Evolutionary conservation across 2,888 invertebrate genomes (phyloP), one percentile per base, ranked within the genome.

Genomic region (Drosophila rubida): DNA sequence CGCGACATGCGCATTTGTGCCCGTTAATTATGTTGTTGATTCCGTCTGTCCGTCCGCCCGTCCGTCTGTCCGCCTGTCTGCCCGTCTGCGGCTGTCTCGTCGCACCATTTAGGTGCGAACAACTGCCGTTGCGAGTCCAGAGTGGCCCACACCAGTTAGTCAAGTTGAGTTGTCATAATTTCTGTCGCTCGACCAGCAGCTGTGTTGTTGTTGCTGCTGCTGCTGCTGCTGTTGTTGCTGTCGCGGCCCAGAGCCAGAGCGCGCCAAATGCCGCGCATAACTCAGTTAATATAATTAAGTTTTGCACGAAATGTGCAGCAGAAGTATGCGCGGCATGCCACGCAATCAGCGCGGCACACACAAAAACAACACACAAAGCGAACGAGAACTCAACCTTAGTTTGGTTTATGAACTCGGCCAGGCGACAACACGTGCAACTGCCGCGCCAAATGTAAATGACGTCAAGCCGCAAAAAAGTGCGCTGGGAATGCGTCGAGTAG

Each of bases 121-220:
- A 76, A 74, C 78, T 76, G 74, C 63, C 35, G 14, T 37, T 27
- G 27, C 2, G 27, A 23, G 6, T 6, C 25, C 4, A 11, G 32
- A 41, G 30, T 55, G 70, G 62, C 72, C 63, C 63, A 73, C 84
- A 87, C 82, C 87, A 87, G 82, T 87, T 81, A 82, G 83, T 78
- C 84, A 85, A 84, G 84, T 85, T 86, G 77, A 88, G 85, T 88
- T 86, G 85, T 86, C 85, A 86, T 86, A 86, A 86, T 86, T 86
- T 88, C 86, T 87, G 87, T 87, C 86, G 85, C 74, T 78, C 86
- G 74, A 77, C 75, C 69, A 65, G 61, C 73, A 62, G 13, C 54
- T 65, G 9, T 9, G 9, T 19, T 19, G 55, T 3, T 19, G 19
- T n/a, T n/a, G n/a, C n/a, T 19, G 27, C 8, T 3, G 9, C 27